Evolutionary conservation across 2,888 invertebrate genomes (phyloP), one percentile per base, ranked within the genome.

Genomic region (Platycheirus albimanus): DNA sequence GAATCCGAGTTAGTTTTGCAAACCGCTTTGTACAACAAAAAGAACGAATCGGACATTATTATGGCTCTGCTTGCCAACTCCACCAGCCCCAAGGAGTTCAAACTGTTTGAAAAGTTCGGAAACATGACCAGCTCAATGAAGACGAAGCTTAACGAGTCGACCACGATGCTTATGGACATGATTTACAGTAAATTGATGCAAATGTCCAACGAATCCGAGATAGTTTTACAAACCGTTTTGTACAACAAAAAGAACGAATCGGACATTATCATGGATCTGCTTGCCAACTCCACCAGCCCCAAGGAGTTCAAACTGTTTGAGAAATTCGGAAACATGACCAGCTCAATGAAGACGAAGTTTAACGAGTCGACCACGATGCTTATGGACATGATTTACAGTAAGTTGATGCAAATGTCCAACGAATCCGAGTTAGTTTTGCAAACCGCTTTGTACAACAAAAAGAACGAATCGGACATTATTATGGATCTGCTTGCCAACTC

Each of bases 171-270:
- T 2, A 17, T 17, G 17, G 17, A 43, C 7, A 1, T 43, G 43
- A 1, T 47, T 20, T 10, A 2, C n/a, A 20, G 7, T 6, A 47
- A 47, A 20, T 1, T 47, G 20, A 20, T 10, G 19, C 20, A 47
- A 47, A 20, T 47, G 47, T 24, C 19, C 4, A 20, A 47, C 10
- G 47, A 47, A 20, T 47, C 47, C 5, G 11, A 19, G 11, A 11
- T 13, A 11, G 0, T 20, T 4, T 0, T 47, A 20, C 47, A 47
- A 20, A 47, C 10, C 3, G 3, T 3, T 11, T n/a, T 47, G 11
- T 47, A 47, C 24, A 47, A 47, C 6, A 47, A 47, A 2, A 47
- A 47, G 47, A 47, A 47, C 47, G 47, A 47, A 20, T 47, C 47
- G 11, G 47, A 47, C 6, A 47, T 47, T 10, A n/a, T 47, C 5